A percentile compares a stretch with the other conserved stretches of the same genome.
These are phyloP conservation scores for Rhynchomys soricoides DNA, from an alignment of 2,113 vertebrate genomes.

Conservation along the genomic window DNA sequence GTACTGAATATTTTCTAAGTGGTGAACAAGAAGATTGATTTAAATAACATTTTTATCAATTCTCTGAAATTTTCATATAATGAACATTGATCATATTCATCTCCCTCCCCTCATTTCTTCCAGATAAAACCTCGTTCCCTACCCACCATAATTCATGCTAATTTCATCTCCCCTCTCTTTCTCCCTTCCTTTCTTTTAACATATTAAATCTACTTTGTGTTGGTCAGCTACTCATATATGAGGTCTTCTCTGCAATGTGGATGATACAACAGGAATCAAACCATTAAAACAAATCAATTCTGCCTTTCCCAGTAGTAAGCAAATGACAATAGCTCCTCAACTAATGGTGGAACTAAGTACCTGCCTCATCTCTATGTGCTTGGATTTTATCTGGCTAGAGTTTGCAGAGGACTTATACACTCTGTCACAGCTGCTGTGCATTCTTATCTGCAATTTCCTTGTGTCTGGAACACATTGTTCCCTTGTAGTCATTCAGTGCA, in stretches of 20 bases:
- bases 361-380: not conserved
- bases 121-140: not conserved
- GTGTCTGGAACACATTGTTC: not conserved
- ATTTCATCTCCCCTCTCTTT: not conserved
- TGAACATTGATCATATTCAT: not conserved
- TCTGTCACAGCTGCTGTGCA: not conserved
- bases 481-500: not conserved
- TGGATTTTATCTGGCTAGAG: not conserved
- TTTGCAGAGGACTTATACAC: not conserved
- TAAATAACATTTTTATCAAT: not conserved
- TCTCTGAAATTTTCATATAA: not conserved
- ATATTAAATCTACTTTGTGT: not conserved
- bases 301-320: not conserved
- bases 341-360: not conserved
- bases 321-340: not conserved
- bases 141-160: not conserved
- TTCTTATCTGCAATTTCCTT: not conserved
- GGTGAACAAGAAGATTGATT: not conserved
- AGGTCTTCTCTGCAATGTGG: not conserved
- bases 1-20: not conserved
- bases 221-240: not conserved
- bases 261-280: not conserved
- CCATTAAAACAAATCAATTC: not conserved
- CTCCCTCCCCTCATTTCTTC: not conserved
- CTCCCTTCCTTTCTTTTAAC: not conserved